Base-by-base conservation (phyloP, 2,113 vertebrate genomes). In the Pomatostomus ruficeps region DNA sequence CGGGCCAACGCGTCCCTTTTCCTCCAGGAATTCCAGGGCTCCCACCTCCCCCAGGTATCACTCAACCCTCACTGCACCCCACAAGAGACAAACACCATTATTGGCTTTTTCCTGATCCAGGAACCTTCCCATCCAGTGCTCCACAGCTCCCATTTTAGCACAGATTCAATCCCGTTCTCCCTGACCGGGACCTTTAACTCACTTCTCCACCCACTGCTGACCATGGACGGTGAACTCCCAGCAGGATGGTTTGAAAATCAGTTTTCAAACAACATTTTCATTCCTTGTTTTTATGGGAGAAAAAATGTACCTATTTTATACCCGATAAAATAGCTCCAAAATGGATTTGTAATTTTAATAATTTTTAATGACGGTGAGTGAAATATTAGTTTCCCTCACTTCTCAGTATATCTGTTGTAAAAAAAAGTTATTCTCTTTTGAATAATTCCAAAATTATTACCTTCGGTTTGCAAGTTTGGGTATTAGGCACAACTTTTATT, bases 231-330 rank as follows among this genome's bases (percentile, higher is more conserved):
- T 49, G 22, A 88, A 35, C 12, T 80, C 72, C 7, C 14, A 45
- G 11, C 35, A 57, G 31, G 19, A 43, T 23, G 5, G 14, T 26
- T 2, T 40, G 15, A 84, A 84, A 52, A 7, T 45, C 40, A 67
- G 2, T 75, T 72, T 52, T 43, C 38, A 67, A 78, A 52, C 1
- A 59, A 19, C n/a, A 52, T n/a, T 36, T 43, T 15, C 7, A 16
- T 48, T 70, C 12, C 7, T 57, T 51, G 3, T 5, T 26, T 68
- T 40, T 23, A 8, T 1, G 1, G 9, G 5, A 9, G 8, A n/a
- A n/a, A n/a, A n/a, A n/a, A n/a, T n/a, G n/a, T n/a, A n/a, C n/a
- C n/a, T n/a, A n/a, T n/a, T n/a, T n/a, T n/a, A n/a, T 10, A 21
- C 7, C 4, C 22, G 58, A n/a, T 20, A 31, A 75, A 88, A 78